A percentile compares a stretch with the other conserved stretches of the same genome.
These are phyloP conservation scores for Trachymyrmex septentrionalis DNA, from an alignment of 1,140 invertebrate species.

Conservation along the genomic window DNA sequence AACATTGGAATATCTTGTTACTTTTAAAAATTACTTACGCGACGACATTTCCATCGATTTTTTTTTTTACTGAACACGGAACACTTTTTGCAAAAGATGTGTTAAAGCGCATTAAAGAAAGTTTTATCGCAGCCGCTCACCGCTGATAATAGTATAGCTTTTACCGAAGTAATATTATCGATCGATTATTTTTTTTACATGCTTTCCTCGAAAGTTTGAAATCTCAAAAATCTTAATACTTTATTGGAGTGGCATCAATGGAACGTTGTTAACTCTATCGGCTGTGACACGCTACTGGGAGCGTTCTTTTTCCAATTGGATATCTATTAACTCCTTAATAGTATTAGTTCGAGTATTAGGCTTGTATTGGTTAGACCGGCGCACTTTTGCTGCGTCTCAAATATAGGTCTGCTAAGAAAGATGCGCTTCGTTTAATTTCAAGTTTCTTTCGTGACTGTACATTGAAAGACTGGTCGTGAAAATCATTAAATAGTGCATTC, in stretches of 20 bases:
- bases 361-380: conserved; percentile 77
- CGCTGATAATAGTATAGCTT: neutral
- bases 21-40: conserved; percentile 10
- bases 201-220: conserved; percentile 12
- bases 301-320: conserved; percentile 80
- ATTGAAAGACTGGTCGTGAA: neutral
- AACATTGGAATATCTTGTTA: neutral
- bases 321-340: conserved; percentile 84
- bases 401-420: conserved; percentile 75
- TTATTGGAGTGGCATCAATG: conserved; percentile 58
- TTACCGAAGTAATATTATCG: conserved; percentile 49
- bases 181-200: conserved; percentile 72
- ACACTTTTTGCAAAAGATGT: conserved; percentile 10
- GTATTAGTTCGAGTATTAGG: conserved; percentile 74
- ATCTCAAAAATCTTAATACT: conserved; percentile 14
- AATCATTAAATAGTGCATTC: conserved; percentile 32
- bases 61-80: neutral
- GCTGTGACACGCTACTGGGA: conserved; percentile 75
- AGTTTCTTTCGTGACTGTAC: conserved; percentile 8
- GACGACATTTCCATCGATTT: neutral
- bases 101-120: conserved; percentile 2
- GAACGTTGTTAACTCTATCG: conserved; percentile 70
- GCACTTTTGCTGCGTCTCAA: conserved; percentile 72
- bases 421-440: conserved; percentile 10
- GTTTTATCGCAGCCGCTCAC: neutral